Conservation (phyloP, 2,888 invertebrate genomes). For the Alentia gelatinosa region DNA sequence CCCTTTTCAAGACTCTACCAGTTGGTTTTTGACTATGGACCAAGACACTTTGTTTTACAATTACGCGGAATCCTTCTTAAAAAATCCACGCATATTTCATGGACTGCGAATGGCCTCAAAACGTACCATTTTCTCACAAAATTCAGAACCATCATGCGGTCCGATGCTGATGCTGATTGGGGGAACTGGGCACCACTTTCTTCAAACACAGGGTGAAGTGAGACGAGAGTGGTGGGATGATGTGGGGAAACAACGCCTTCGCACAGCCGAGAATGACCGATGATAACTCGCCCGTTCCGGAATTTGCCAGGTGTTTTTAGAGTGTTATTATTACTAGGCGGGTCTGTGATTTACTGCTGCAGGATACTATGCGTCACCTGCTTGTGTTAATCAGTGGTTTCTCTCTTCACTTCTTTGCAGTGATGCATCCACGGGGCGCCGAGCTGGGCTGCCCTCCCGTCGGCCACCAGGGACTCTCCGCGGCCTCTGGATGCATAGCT, state of each 20-base stretch:
- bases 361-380: background rate
- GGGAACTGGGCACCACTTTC: too few species aligned
- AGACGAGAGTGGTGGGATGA: too few species aligned
- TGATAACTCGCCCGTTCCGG: background rate
- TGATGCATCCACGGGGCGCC: slow-evolving; percentile 38
- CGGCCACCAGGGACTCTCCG: slow-evolving; percentile 11
- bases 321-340: background rate
- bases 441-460: slow-evolving; percentile 27
- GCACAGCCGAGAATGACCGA: background rate
- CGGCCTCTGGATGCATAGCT: background rate
- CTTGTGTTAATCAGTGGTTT: background rate
- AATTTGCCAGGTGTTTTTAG: background rate
- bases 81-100: too few species aligned
- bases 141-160: too few species aligned
- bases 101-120: too few species aligned
- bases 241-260: too few species aligned
- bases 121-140: too few species aligned
- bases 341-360: background rate
- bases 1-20: too few species aligned
- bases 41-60: too few species aligned
- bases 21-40: too few species aligned
- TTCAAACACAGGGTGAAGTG: background rate
- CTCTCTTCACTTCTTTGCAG: slow-evolving; percentile 40
- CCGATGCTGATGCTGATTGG: too few species aligned
- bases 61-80: too few species aligned